Evolutionary conservation across 1,140 invertebrate genomes (phyloP).

Genomic region (Cyphomyrmex costatus): DNA sequence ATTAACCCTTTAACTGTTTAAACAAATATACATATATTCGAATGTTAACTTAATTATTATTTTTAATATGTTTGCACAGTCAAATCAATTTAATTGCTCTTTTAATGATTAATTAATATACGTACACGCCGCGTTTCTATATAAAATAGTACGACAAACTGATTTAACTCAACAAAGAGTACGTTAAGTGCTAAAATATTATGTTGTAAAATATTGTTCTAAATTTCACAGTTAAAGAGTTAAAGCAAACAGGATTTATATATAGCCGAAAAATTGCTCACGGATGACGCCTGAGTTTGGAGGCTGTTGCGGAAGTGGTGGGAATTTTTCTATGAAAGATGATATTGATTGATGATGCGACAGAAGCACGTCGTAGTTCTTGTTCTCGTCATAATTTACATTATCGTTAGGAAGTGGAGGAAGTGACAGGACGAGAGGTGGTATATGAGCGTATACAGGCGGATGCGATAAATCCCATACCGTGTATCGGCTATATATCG

Average conservation of each 20-base stretch:
- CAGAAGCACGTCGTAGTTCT: constrained; percentile 55
- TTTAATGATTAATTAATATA: not conserved
- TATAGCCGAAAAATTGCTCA: constrained; percentile 91
- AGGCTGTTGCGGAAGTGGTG: constrained; percentile 70
- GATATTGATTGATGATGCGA: constrained; percentile 67
- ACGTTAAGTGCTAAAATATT: not conserved
- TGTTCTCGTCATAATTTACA: constrained; percentile 69
- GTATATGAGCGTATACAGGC: constrained; percentile 81
- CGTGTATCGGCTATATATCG: constrained; percentile 88
- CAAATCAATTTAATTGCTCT: not conserved
- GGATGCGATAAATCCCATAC: constrained; percentile 91
- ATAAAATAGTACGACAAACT: not conserved
- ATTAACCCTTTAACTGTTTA: constrained; percentile 35
- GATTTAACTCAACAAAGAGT: not conserved
- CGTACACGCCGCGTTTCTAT: not conserved
- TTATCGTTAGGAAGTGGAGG: constrained; percentile 75
- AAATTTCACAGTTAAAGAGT: constrained; percentile 26
- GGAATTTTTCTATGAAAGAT: constrained; percentile 81
- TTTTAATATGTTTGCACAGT: not conserved
- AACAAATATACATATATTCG: not conserved
- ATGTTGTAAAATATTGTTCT: not conserved
- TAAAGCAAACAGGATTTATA: constrained; percentile 83
- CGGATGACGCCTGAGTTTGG: constrained; percentile 87
- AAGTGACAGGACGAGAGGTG: constrained; percentile 73
- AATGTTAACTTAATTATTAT: not conserved